Base-by-base conservation (phyloP, 2,797 vertebrate genomes). In the Spinibarbus caldwelli region DNA sequence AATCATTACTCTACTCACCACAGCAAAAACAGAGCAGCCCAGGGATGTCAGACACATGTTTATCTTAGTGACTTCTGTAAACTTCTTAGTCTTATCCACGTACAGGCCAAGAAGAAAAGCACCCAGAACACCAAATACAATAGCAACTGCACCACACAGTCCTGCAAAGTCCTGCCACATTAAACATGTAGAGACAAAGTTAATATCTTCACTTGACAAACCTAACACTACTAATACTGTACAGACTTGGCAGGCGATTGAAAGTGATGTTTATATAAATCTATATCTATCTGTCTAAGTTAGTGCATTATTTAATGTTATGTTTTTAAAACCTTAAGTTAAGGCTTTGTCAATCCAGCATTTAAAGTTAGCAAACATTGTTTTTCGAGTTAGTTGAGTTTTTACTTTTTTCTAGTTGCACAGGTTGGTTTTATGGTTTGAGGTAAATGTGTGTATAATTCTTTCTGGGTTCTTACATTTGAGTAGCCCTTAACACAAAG, bases 401-500 rank as follows among this genome's bases (percentile, higher is more conserved):
- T 19, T 4, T 52, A 15, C 21, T 4, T 36, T 76, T 31, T 23
- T 45, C 41, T 64, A 43, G 57, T 21, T 8, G 6, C 19, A 62
- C 11, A 17, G 11, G 38, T 15, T 59, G 1, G 15, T 38, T 54
- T 71, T 14, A 59, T 1, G 31, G 31, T 59, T n/a, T 36, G 38
- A 12, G 49, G 15, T 26, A 43, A 31, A 81, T 47, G 70, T 36
- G 5, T 6, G 6, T 31, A n/a, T 59, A 78, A 31, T 23, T 23
- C 7, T 17, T 31, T 62, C 41, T 47, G 29, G 3, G n/a, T 2
- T 75, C 97, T 95, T 90, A 98, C 97, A 10, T 96, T 93, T 64
- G 95, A 92, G 92, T 99, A 99, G 36, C 97, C 97, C 0, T 92
- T 95, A 52, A 96, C 95, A 43, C 97, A 99, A 59, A 99, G 93